Evolutionary conservation across 2,113 vertebrate species (phyloP).

Genomic region (Leptosomus discolor): DNA sequence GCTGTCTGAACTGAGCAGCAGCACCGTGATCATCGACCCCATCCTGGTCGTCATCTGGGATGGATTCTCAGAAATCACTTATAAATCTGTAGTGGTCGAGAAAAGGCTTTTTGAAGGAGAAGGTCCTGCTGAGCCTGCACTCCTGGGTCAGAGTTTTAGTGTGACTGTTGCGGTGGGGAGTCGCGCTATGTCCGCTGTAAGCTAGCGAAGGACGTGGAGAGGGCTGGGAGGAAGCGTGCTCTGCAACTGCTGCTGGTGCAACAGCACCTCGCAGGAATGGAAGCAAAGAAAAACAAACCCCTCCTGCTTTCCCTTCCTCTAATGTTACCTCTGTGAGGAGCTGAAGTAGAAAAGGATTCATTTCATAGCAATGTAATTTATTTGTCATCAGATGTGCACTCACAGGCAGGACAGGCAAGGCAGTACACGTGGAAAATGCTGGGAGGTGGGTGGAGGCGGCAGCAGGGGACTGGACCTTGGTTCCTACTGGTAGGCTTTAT

Average conservation of each 20-base stretch:
- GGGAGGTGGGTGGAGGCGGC: not conserved
- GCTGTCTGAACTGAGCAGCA: not conserved
- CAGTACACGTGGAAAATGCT: not conserved
- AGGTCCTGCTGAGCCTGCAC: not conserved
- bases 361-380: not conserved
- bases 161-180: not conserved
- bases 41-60: not conserved
- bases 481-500: not conserved
- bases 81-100: not conserved
- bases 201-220: not conserved
- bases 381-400: not conserved
- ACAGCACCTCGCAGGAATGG: not conserved
- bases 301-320: not conserved
- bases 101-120: not conserved
- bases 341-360: not conserved
- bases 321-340: not conserved
- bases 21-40: not conserved
- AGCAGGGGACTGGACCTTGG: not conserved
- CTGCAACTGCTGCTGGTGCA: not conserved
- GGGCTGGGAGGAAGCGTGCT: not conserved
- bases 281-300: not conserved
- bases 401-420: not conserved
- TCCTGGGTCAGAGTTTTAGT: not conserved
- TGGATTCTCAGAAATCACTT: not conserved
- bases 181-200: not conserved